Evolutionary conservation across 2,888 invertebrate genomes (phyloP).

Genomic region (Drosophila basisetae): DNA sequence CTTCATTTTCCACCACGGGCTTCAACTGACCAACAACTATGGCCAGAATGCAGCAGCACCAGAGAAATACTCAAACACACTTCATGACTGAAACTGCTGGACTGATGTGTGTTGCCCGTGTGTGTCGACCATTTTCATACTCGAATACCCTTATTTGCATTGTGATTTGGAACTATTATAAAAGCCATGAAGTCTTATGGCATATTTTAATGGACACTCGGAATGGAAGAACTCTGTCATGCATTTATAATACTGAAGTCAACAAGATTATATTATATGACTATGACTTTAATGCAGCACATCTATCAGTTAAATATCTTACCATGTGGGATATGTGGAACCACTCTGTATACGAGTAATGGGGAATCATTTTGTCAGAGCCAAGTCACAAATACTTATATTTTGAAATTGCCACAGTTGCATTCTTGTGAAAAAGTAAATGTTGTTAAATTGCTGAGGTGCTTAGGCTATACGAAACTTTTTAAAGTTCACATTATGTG

Average conservation of each 20-base stretch:
- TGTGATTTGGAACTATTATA: constrained; percentile 20
- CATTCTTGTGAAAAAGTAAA: neutral
- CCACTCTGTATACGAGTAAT: neutral
- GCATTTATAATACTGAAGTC: neutral
- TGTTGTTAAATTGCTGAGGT: neutral
- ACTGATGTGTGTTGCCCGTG: constrained; percentile 17
- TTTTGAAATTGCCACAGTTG: neutral
- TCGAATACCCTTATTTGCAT: constrained; percentile 16
- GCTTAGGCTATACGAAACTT: neutral
- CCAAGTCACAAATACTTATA: neutral
- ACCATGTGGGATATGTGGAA: neutral
- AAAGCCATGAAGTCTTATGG: neutral
- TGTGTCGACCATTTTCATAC: neutral
- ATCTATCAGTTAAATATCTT: neutral
- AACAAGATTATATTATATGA: constrained; percentile 4
- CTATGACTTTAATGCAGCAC: neutral
- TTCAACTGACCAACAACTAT: constrained; percentile 9
- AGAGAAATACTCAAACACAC: constrained; percentile 10
- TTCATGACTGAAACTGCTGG: constrained; percentile 22
- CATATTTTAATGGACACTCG: neutral
- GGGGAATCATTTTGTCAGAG: neutral
- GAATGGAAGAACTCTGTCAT: neutral
- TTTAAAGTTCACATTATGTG: no score
- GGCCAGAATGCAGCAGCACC: constrained; percentile 11
- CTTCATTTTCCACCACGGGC: constrained; percentile 5